phyloP scores from a whole-genome alignment of 1,140 invertebrate genomes.

The Camponotus floridanus region DNA sequence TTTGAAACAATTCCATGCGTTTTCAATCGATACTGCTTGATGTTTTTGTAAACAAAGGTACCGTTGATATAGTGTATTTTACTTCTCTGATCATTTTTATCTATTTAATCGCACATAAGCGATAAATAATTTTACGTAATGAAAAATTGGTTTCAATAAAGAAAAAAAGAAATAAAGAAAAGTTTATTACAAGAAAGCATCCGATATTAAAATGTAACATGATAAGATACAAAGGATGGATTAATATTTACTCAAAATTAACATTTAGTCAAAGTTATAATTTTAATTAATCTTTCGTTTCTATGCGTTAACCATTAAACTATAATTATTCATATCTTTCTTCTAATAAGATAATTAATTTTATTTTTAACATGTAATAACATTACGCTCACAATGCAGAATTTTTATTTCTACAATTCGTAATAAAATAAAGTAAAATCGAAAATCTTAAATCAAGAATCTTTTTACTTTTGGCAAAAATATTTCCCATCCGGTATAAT shows the following conservation, averaged over 20 bases:
- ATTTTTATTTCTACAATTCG: neutral
- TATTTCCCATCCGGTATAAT: neutral
- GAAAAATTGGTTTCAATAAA: slow-evolving; percentile 12
- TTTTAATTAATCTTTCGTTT: neutral
- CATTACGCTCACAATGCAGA: neutral
- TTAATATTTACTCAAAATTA: neutral
- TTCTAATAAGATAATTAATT: neutral
- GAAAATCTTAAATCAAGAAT: slow-evolving; percentile 1
- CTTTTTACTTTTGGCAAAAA: neutral
- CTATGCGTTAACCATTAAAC: neutral
- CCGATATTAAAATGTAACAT: neutral
- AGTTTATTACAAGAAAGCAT: neutral
- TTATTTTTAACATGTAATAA: neutral
- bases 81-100: slow-evolving; percentile 15
- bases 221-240: neutral
- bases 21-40: slow-evolving; percentile 47
- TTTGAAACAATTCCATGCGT: slow-evolving; percentile 49
- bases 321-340: neutral
- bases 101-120: neutral
- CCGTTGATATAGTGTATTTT: slow-evolving; percentile 22
- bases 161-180: no score
- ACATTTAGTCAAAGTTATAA: slow-evolving; percentile 28
- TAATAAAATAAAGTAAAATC: neutral
- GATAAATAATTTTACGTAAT: slow-evolving; percentile 25
- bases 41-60: slow-evolving; percentile 43